phyloP scores from a whole-genome alignment of 1,140 invertebrate genomes.

The Physella acuta region DNA sequence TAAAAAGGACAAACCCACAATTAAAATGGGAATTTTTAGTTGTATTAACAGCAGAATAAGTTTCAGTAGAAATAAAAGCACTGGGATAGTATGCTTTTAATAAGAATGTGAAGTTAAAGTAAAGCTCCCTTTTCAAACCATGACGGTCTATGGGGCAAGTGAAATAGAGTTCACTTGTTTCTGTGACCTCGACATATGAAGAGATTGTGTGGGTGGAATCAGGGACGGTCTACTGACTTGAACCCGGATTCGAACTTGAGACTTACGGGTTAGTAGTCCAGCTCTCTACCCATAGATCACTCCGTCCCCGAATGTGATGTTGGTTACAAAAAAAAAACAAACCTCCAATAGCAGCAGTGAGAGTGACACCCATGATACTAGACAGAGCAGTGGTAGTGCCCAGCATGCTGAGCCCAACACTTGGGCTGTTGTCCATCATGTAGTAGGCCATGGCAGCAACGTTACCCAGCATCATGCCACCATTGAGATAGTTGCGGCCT shows the following conservation, averaged over 20 bases:
- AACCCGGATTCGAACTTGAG: too few relatives aligned
- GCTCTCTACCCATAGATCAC: too few relatives aligned
- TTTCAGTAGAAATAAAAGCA: background rate
- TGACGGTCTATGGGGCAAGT: too few relatives aligned
- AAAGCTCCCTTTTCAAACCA: too few relatives aligned
- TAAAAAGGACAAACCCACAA: background rate
- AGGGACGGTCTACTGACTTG: too few relatives aligned
- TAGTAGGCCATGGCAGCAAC: slow-evolving; percentile 73
- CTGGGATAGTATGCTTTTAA: background rate
- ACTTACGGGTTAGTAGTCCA: too few relatives aligned
- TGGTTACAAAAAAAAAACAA: slow-evolving; percentile 12
- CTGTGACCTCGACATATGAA: too few relatives aligned
- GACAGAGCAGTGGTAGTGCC: slow-evolving; percentile 75
- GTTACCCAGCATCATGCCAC: slow-evolving; percentile 70
- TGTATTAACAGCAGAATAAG: too few relatives aligned
- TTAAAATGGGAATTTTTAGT: background rate
- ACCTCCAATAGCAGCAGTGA: slow-evolving; percentile 88
- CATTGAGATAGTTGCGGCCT: slow-evolving; percentile 79
- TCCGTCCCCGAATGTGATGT: too few relatives aligned
- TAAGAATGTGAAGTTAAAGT: background rate
- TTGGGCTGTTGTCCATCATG: slow-evolving; percentile 68
- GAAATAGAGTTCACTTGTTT: too few relatives aligned
- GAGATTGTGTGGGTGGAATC: too few relatives aligned
- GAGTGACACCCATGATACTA: slow-evolving; percentile 79
- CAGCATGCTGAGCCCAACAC: slow-evolving; percentile 69